Evolutionary conservation across 2,797 vertebrate species (phyloP).

Genomic region (Malurus splendens): DNA sequence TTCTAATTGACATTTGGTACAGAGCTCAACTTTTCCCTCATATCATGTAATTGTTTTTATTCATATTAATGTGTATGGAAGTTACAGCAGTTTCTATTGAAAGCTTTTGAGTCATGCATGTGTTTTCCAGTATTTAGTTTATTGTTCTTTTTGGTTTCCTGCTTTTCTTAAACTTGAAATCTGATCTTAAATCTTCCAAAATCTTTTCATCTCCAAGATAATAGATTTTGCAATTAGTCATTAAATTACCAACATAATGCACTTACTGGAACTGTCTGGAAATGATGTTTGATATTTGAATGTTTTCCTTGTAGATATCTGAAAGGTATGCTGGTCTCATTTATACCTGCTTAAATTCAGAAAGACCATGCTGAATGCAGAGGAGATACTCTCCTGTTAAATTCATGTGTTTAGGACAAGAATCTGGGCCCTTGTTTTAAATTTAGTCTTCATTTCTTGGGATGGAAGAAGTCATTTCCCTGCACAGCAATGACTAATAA

Average conservation of each 20-base stretch:
- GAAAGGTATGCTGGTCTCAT: not conserved
- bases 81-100: slow-evolving; percentile 15
- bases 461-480: not conserved
- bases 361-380: not conserved
- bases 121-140: slow-evolving; percentile 20
- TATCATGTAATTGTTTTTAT: not conserved
- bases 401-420: not conserved
- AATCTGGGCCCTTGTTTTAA: not conserved
- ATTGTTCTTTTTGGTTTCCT: slow-evolving; percentile 34
- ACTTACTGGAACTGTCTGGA: slow-evolving; percentile 10
- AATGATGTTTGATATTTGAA: not conserved
- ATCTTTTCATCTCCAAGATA: slow-evolving; percentile 39
- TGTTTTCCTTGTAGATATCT: not conserved
- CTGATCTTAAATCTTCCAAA: slow-evolving; percentile 28
- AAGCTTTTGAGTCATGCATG: slow-evolving; percentile 29
- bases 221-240: slow-evolving; percentile 35
- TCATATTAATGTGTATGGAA: not conserved
- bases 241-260: slow-evolving; percentile 8
- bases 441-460: not conserved
- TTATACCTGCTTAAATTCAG: not conserved
- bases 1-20: not conserved
- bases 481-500: not conserved
- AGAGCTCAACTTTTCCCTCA: not conserved
- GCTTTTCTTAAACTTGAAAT: slow-evolving; percentile 30
- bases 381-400: not conserved